These are phyloP conservation scores for Anastatus disparis DNA, from an alignment of 1,140 invertebrate species.

Conservation along the genomic window DNA sequence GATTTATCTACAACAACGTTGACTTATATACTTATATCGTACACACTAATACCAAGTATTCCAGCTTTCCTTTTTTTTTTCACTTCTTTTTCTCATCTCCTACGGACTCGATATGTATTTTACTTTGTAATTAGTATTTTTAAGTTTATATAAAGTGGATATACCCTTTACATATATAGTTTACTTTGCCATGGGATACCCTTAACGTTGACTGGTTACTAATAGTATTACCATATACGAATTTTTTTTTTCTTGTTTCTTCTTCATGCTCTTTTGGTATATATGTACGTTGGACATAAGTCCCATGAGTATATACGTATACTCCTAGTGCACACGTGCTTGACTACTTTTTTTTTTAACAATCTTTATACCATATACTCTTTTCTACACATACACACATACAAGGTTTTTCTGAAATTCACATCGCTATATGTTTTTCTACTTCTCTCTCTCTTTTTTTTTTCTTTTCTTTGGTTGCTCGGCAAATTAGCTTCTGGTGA, in stretches of 20 bases:
- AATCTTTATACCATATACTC: too few relatives aligned
- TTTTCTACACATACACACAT: too few relatives aligned
- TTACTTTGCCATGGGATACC: too few relatives aligned
- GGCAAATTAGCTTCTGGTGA: conserved; percentile 10
- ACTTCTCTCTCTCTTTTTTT: neutral
- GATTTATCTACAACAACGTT: neutral
- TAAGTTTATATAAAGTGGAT: too few relatives aligned
- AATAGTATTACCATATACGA: neutral
- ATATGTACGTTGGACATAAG: too few relatives aligned
- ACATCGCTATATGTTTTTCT: too few relatives aligned
- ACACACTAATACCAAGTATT: neutral
- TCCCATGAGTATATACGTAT: too few relatives aligned
- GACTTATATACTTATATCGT: neutral
- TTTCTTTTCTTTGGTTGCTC: neutral
- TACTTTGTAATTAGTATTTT: conserved; percentile 10
- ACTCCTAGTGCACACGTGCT: neutral
- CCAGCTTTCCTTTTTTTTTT: neutral
- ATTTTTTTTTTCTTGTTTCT: neutral
- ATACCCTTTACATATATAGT: too few relatives aligned
- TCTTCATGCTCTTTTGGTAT: neutral
- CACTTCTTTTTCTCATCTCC: too few relatives aligned
- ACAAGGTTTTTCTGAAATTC: too few relatives aligned
- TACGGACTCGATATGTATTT: neutral
- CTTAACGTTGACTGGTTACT: too few relatives aligned
- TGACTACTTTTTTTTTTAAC: neutral